phyloP scores from a whole-genome alignment of 2,888 invertebrate genomes.

The Plagodis dolabraria region DNA sequence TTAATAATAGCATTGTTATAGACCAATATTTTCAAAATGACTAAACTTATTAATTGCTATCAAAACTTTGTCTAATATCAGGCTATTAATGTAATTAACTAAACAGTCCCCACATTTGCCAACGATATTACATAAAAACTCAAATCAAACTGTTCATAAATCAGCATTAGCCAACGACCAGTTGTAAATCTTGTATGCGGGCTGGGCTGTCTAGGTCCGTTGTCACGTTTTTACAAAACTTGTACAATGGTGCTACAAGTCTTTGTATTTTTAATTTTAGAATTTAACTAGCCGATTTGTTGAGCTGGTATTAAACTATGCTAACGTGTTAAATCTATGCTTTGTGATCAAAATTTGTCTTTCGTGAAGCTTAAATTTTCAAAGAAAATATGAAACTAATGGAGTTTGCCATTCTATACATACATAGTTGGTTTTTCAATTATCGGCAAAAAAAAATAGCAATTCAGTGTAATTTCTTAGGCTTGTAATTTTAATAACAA shows the following conservation, averaged over 20 bases:
- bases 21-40: no score
- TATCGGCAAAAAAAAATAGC: no score
- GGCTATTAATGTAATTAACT: slow-evolving; percentile 1
- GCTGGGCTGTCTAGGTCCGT: background rate
- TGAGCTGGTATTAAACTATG: no score
- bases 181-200: slow-evolving; percentile 26
- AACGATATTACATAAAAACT: slow-evolving; percentile 27
- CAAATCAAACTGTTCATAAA: slow-evolving; percentile 25
- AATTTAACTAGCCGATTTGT: background rate
- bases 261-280: background rate
- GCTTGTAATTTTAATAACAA: no score
- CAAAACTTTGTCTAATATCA: background rate
- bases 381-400: no score
- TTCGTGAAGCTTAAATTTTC: no score
- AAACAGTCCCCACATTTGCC: slow-evolving; percentile 12
- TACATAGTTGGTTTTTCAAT: no score
- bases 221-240: slow-evolving; percentile 16
- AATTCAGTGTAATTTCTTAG: no score
- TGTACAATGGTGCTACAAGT: background rate
- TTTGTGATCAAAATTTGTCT: no score
- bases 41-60: background rate
- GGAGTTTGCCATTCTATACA: no score
- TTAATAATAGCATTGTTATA: no score
- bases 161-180: slow-evolving; percentile 30
- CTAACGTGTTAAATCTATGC: no score